Percentiles rank a stretch among this genome's conserved stretches.
phyloP scores from a whole-genome alignment of 2,113 vertebrate genomes.

The Labeo catla region DNA sequence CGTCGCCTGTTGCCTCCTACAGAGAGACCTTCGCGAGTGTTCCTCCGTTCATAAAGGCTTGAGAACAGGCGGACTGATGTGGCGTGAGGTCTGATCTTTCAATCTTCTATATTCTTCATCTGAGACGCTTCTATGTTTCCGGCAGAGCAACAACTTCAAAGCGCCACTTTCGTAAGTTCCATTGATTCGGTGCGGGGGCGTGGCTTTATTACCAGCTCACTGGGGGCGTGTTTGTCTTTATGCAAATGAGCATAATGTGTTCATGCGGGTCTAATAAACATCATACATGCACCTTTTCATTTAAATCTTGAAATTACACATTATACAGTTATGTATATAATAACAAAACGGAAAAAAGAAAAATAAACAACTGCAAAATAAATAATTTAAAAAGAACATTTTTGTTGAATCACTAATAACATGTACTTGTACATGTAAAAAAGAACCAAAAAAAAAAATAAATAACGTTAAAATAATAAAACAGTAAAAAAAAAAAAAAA shows the following conservation, averaged over 20 bases:
- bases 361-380: too few relatives aligned
- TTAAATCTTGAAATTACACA: neutral
- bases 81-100: neutral
- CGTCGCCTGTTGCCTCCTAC: conserved; percentile 9
- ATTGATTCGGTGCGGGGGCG: conserved; percentile 55
- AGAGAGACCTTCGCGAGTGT: neutral
- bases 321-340: too few relatives aligned
- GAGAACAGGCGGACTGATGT: neutral
- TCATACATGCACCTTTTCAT: neutral
- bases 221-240: conserved; percentile 17
- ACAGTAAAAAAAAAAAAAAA: too few relatives aligned
- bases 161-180: conserved; percentile 63
- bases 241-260: neutral
- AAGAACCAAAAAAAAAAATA: too few relatives aligned
- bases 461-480: too few relatives aligned
- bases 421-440: too few relatives aligned
- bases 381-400: too few relatives aligned
- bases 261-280: neutral
- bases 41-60: neutral
- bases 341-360: too few relatives aligned
- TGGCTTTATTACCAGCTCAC: conserved; percentile 14
- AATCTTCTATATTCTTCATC: neutral
- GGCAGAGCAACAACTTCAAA: neutral
- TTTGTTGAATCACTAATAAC: too few relatives aligned
- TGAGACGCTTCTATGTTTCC: neutral